Conservation (phyloP, 2,797 vertebrate genomes). For the Enteromius anoplus region DNA sequence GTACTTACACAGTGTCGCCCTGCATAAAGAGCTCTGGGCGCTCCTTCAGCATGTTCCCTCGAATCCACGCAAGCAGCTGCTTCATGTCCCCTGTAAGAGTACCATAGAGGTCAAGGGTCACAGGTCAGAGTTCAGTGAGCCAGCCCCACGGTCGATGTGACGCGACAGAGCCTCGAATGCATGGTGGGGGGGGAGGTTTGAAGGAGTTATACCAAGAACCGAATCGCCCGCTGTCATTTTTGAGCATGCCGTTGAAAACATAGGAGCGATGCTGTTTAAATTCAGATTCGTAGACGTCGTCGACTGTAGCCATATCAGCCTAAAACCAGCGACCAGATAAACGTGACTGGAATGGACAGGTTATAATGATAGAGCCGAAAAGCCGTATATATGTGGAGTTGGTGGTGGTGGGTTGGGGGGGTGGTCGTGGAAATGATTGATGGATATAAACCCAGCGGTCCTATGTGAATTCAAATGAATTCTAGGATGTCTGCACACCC, state of each 20-base stretch:
- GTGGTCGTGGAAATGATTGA: constrained; percentile 45
- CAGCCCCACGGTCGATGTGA: constrained; percentile 80
- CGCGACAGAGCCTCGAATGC: constrained; percentile 75
- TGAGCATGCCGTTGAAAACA: constrained; percentile 50
- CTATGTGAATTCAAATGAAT: constrained; percentile 51
- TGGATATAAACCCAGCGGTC: constrained; percentile 28
- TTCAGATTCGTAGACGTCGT: neutral
- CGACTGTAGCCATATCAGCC: neutral
- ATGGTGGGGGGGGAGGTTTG: neutral
- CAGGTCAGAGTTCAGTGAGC: constrained; percentile 77
- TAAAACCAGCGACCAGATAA: constrained; percentile 6
- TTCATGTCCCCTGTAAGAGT: constrained; percentile 81
- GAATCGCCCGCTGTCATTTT: constrained; percentile 37
- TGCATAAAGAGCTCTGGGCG: constrained; percentile 94
- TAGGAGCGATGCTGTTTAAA: constrained; percentile 51
- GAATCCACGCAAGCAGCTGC: constrained; percentile 95
- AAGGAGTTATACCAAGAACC: constrained; percentile 30
- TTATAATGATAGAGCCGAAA: neutral
- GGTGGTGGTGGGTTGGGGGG: too few relatives aligned
- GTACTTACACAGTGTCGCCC: constrained; percentile 94
- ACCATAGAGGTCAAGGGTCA: constrained; percentile 72
- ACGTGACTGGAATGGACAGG: constrained; percentile 15
- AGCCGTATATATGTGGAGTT: neutral
- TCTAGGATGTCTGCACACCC: constrained; percentile 31
- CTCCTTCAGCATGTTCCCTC: constrained; percentile 91